Evolutionary conservation across 1,140 invertebrate genomes (phyloP).

Genomic region (Tetramorium alpestre): DNA sequence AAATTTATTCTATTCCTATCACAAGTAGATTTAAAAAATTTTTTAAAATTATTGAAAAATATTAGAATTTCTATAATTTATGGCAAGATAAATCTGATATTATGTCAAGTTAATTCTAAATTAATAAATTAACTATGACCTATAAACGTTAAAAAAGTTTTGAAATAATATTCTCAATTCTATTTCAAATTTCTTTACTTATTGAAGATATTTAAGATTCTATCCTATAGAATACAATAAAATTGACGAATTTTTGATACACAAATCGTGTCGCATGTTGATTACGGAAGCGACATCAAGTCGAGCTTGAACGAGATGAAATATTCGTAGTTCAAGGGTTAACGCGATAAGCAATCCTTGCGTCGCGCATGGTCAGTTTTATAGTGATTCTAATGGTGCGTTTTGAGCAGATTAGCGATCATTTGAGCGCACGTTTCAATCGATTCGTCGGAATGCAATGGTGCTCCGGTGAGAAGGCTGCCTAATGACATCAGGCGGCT

Average conservation of each 20-base stretch:
- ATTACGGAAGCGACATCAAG: neutral
- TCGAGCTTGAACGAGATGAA: neutral
- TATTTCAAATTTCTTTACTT: neutral
- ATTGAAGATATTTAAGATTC: neutral
- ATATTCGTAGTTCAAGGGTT: constrained; percentile 11
- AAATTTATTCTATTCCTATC: neutral
- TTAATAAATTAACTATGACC: neutral
- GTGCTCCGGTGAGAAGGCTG: constrained; percentile 49
- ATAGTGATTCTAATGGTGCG: constrained; percentile 13
- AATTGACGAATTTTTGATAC: neutral
- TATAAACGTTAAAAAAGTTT: neutral
- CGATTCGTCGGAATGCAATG: constrained; percentile 47
- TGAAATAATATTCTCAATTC: neutral
- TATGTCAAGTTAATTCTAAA: neutral
- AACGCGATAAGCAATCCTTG: constrained; percentile 13
- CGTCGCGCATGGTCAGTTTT: constrained; percentile 22
- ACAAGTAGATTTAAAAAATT: neutral
- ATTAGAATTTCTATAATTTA: neutral
- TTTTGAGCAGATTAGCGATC: constrained; percentile 21
- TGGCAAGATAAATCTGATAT: neutral
- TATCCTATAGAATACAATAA: neutral
- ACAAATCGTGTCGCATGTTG: neutral
- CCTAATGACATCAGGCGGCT: constrained; percentile 69
- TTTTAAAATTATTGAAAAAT: neutral
- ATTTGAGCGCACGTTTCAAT: constrained; percentile 39